phyloP scores from a whole-genome alignment of 2,888 invertebrate species.

The Caenorhabditis panamensis region DNA sequence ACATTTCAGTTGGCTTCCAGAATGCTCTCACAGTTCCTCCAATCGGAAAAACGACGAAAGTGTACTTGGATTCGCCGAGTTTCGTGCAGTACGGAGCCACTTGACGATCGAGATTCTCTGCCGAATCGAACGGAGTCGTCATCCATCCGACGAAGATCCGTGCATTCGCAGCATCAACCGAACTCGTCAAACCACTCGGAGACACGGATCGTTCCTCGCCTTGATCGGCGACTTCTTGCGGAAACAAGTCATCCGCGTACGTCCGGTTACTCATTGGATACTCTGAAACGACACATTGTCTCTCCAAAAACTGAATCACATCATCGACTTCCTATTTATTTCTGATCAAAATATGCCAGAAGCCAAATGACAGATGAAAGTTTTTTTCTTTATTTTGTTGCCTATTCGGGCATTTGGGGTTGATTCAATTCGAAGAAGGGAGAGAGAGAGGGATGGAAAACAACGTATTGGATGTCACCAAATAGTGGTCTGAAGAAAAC shows the following conservation, averaged over 20 bases:
- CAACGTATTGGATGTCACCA: slow-evolving; percentile 64
- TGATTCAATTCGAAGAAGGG: slow-evolving; percentile 51
- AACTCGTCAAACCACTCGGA: background rate
- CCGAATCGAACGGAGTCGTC: slow-evolving; percentile 57
- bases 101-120: slow-evolving; percentile 48
- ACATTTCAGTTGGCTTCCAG: slow-evolving; percentile 59
- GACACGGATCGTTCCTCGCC: slow-evolving; percentile 4
- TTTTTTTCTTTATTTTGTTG: slow-evolving; percentile 57
- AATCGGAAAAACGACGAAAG: slow-evolving; percentile 74
- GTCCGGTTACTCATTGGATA: slow-evolving; percentile 45
- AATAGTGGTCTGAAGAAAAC: slow-evolving; percentile 65
- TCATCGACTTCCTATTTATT: slow-evolving; percentile 52
- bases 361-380: slow-evolving; percentile 41
- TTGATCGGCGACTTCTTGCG: slow-evolving; percentile 15
- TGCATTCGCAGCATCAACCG: slow-evolving; percentile 26
- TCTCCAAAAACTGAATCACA: background rate
- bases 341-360: slow-evolving; percentile 56
- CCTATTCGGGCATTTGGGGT: slow-evolving; percentile 44
- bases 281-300: background rate
- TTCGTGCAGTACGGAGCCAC: slow-evolving; percentile 34
- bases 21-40: slow-evolving; percentile 68
- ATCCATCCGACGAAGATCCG: slow-evolving; percentile 71
- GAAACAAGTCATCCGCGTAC: slow-evolving; percentile 44
- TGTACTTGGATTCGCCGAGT: slow-evolving; percentile 61
- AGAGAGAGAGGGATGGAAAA: slow-evolving; percentile 56